A percentile compares a stretch with the other conserved stretches of the same genome.
Evolutionary conservation across 2,888 invertebrate species (phyloP).

Genomic region (Morpho achilles): DNA sequence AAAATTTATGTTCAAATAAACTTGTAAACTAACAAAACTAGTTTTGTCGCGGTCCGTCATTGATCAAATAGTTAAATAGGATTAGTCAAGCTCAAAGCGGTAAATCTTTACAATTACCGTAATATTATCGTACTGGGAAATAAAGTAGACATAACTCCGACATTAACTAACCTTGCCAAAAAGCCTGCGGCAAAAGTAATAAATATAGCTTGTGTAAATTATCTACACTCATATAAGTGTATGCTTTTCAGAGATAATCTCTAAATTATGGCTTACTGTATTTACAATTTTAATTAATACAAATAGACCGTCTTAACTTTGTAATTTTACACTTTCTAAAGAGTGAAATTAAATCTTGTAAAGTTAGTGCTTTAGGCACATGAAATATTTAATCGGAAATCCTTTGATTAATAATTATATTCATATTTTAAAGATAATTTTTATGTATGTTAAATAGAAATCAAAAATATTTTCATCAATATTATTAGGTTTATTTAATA

Average conservation of each 20-base stretch:
- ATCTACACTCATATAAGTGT: conserved; percentile 9
- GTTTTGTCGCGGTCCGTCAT: background rate
- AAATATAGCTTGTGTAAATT: conserved; percentile 7
- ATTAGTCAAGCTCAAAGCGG: conserved; percentile 7
- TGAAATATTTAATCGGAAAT: too few species aligned
- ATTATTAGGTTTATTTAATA: too few species aligned
- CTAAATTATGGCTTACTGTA: conserved; percentile 6
- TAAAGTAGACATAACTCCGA: background rate
- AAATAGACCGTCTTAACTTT: background rate
- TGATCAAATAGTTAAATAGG: conserved; percentile 5
- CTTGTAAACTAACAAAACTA: background rate
- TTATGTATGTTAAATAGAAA: too few species aligned
- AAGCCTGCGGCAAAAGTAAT: conserved; percentile 2
- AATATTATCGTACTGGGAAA: background rate
- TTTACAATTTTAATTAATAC: conserved; percentile 1
- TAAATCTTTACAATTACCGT: conserved; percentile 11
- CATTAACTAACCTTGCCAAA: conserved; percentile 3
- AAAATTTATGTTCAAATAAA: background rate
- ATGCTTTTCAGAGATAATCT: conserved; percentile 7
- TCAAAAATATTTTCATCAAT: too few species aligned
- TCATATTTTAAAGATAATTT: too few species aligned
- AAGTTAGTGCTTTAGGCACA: too few species aligned
- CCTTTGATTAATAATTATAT: too few species aligned
- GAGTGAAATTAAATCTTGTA: too few species aligned
- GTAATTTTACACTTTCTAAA: too few species aligned